Percentiles rank a stretch among this genome's conserved stretches.
These are phyloP conservation scores for Polyergus mexicanus DNA, from an alignment of 1,140 invertebrate genomes.

Conservation along the genomic window DNA sequence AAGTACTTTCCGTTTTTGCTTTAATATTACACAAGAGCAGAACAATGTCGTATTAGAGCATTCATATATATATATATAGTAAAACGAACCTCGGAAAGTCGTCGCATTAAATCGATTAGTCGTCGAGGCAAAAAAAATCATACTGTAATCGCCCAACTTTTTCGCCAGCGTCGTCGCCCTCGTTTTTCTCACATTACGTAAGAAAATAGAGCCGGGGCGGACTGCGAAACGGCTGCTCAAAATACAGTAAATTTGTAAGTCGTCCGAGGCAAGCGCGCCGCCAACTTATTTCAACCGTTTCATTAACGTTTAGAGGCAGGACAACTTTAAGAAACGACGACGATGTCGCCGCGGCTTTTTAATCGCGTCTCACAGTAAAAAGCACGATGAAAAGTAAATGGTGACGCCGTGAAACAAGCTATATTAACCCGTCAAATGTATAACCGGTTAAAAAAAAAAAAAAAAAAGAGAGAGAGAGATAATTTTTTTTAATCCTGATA, in stretches of 20 bases:
- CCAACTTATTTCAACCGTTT: constrained; percentile 61
- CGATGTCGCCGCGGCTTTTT: constrained; percentile 45
- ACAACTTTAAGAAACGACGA: constrained; percentile 61
- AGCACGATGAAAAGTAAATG: constrained; percentile 19
- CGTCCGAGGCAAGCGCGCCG: constrained; percentile 52
- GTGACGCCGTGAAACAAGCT: constrained; percentile 34
- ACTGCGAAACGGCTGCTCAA: constrained; percentile 52
- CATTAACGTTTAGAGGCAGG: constrained; percentile 57
- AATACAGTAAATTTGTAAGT: constrained; percentile 63
- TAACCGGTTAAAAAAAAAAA: not conserved
- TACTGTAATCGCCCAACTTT: constrained; percentile 56
- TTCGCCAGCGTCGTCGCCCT: constrained; percentile 18
- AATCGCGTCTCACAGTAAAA: constrained; percentile 39
- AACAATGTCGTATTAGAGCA: not conserved
- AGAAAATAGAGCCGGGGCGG: constrained; percentile 22
- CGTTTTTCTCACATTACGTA: constrained; percentile 62
- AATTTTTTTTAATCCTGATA: not conserved
- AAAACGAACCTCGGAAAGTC: not conserved
- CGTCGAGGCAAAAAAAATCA: constrained; percentile 37
- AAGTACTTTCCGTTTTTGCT: not conserved
- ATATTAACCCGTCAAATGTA: constrained; percentile 14
- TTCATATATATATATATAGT: not conserved
- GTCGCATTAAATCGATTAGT: constrained; percentile 43
- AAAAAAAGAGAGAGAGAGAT: not conserved
- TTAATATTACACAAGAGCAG: constrained; percentile 4